These are phyloP conservation scores for Myrmophylax atrothorax DNA, from an alignment of 2,113 vertebrate species.

Conservation along the genomic window DNA sequence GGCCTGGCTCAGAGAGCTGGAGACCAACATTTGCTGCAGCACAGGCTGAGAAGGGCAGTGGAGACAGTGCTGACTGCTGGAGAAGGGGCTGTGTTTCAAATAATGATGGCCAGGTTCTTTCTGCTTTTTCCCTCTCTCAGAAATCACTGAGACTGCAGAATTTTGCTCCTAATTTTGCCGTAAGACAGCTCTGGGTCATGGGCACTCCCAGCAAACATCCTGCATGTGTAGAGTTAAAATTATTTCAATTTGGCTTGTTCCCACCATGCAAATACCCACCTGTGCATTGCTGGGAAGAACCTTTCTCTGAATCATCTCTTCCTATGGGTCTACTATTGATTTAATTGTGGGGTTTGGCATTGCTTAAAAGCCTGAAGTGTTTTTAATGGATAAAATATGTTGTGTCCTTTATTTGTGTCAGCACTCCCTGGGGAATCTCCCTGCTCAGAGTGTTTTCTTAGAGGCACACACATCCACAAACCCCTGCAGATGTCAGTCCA, in stretches of 20 bases:
- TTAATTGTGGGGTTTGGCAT: constrained; percentile 42
- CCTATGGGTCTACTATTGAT: not conserved
- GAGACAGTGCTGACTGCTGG: not conserved
- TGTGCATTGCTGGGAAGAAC: constrained; percentile 9
- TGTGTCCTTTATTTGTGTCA: constrained; percentile 56
- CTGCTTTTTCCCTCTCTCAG: not conserved
- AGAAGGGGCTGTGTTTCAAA: not conserved
- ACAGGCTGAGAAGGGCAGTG: not conserved
- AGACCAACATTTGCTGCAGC: not conserved
- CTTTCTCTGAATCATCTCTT: constrained; percentile 41
- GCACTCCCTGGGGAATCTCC: constrained; percentile 16
- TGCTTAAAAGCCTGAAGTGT: constrained; percentile 25
- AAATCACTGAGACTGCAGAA: not conserved
- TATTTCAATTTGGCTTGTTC: not conserved
- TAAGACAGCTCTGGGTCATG: not conserved
- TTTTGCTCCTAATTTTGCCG: not conserved
- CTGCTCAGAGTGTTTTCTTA: constrained; percentile 33
- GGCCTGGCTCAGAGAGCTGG: not conserved
- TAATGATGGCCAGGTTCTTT: not conserved
- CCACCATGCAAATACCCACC: constrained; percentile 53
- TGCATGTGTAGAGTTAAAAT: not conserved
- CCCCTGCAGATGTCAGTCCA: constrained; percentile 19
- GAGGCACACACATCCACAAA: not conserved
- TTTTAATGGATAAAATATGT: constrained; percentile 56
- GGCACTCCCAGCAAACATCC: not conserved